Conservation (phyloP, 2,797 vertebrate genomes). For the Melanotaenia maccullochi region DNA sequence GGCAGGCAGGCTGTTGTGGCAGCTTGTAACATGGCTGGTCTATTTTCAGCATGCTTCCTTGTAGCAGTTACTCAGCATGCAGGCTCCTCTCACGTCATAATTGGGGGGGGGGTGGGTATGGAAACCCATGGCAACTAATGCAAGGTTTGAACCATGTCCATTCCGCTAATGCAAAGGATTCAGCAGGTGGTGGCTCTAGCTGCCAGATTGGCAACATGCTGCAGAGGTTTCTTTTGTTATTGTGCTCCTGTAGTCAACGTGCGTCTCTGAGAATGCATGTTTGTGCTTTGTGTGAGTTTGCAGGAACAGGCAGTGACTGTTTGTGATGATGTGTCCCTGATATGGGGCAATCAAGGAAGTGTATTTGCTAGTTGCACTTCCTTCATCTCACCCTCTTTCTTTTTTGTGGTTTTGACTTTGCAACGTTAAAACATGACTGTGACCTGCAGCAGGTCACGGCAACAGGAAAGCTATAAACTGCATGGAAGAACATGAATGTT, state of each 20-base stretch:
- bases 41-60: constrained; percentile 82
- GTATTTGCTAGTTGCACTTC: constrained; percentile 51
- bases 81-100: constrained; percentile 78
- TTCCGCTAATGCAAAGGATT: constrained; percentile 58
- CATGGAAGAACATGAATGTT: background rate
- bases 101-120: constrained; percentile 59
- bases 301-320: constrained; percentile 22
- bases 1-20: constrained; percentile 65
- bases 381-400: constrained; percentile 22
- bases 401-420: constrained; percentile 27
- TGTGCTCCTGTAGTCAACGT: background rate
- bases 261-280: constrained; percentile 5
- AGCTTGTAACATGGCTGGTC: constrained; percentile 72
- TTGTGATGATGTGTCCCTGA: constrained; percentile 35
- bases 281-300: background rate
- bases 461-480: background rate
- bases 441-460: constrained; percentile 1
- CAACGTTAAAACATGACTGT: background rate
- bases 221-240: constrained; percentile 16
- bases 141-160: constrained; percentile 73
- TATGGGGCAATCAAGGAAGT: constrained; percentile 53
- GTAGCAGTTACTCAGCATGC: constrained; percentile 82
- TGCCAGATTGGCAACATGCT: constrained; percentile 9
- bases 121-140: constrained; percentile 85
- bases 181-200: constrained; percentile 55